These are phyloP conservation scores for Myrmecophaga tridactyla DNA, from an alignment of 2,113 vertebrate species.

Conservation along the genomic window DNA sequence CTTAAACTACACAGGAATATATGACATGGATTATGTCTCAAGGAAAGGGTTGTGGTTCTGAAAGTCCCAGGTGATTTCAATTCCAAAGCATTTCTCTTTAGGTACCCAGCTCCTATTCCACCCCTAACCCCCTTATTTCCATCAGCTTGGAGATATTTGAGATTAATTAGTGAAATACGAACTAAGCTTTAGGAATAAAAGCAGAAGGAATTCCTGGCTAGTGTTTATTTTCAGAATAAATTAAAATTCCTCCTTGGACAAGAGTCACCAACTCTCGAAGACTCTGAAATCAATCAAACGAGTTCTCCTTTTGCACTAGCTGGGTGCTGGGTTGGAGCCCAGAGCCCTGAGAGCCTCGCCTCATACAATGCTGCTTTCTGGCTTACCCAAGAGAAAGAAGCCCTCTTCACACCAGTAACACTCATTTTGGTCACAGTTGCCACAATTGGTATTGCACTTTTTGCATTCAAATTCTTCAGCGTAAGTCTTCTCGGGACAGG, in stretches of 20 bases:
- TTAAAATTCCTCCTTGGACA: not conserved
- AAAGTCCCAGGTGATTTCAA: not conserved
- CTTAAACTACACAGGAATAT: not conserved
- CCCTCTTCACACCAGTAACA: constrained; percentile 89
- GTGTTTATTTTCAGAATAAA: constrained; percentile 33
- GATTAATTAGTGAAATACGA: not conserved
- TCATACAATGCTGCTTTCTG: accelerated
- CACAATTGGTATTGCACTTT: constrained; percentile 84
- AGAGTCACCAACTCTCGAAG: not conserved
- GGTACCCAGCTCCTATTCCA: accelerated
- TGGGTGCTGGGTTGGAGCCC: not conserved
- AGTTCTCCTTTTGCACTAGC: accelerated
- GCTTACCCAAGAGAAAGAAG: constrained; percentile 88
- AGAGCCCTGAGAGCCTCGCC: too few relatives aligned
- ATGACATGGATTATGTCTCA: not conserved
- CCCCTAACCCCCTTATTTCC: not conserved
- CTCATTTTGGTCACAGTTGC: constrained; percentile 84
- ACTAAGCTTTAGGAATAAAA: not conserved
- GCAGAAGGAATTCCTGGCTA: not conserved
- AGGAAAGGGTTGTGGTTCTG: not conserved
- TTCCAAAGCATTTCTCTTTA: not conserved
- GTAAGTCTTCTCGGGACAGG: constrained; percentile 90
- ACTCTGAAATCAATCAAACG: not conserved
- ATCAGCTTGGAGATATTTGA: not conserved
- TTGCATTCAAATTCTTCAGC: constrained; percentile 81